phyloP scores from a whole-genome alignment of 2,797 vertebrate genomes.

The Chaunax sp. region DNA sequence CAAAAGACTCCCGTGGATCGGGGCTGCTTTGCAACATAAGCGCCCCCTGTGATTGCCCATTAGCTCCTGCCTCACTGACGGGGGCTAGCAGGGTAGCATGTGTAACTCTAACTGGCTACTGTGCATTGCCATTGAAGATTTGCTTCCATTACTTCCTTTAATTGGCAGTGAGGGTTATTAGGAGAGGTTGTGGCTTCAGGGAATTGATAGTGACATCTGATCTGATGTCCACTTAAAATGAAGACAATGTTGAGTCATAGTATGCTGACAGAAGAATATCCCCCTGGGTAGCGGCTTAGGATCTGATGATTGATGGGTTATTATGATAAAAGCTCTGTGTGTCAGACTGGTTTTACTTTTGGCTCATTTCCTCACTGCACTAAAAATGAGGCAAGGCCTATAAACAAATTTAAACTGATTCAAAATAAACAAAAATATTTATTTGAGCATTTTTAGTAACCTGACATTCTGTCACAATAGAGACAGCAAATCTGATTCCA shows the following conservation, averaged over 20 bases:
- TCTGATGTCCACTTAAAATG: slow-evolving; percentile 85
- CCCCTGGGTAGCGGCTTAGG: slow-evolving; percentile 50
- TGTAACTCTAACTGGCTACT: slow-evolving; percentile 58
- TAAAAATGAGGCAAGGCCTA: too few species aligned
- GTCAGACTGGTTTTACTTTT: slow-evolving; percentile 35
- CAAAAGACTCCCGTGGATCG: slow-evolving; percentile 65
- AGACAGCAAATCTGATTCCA: neutral
- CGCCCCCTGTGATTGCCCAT: slow-evolving; percentile 83
- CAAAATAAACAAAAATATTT: neutral
- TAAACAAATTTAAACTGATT: neutral
- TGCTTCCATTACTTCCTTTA: slow-evolving; percentile 68
- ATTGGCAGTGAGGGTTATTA: slow-evolving; percentile 85
- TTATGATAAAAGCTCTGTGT: slow-evolving; percentile 59
- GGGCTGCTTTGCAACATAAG: slow-evolving; percentile 79
- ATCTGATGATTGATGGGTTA: slow-evolving; percentile 75
- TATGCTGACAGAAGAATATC: slow-evolving; percentile 54
- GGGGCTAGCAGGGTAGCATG: slow-evolving; percentile 75
- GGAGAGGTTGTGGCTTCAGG: slow-evolving; percentile 69
- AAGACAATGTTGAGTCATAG: slow-evolving; percentile 72
- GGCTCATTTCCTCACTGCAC: slow-evolving; percentile 1
- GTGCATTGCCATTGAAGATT: slow-evolving; percentile 67
- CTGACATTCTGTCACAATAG: neutral
- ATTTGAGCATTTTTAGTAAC: neutral
- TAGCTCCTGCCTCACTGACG: slow-evolving; percentile 75
- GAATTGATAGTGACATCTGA: slow-evolving; percentile 86